Percentiles rank a stretch among this genome's conserved stretches.
These are phyloP conservation scores for Linyphia triangularis DNA, from an alignment of 2,888 invertebrate genomes.

Conservation along the genomic window DNA sequence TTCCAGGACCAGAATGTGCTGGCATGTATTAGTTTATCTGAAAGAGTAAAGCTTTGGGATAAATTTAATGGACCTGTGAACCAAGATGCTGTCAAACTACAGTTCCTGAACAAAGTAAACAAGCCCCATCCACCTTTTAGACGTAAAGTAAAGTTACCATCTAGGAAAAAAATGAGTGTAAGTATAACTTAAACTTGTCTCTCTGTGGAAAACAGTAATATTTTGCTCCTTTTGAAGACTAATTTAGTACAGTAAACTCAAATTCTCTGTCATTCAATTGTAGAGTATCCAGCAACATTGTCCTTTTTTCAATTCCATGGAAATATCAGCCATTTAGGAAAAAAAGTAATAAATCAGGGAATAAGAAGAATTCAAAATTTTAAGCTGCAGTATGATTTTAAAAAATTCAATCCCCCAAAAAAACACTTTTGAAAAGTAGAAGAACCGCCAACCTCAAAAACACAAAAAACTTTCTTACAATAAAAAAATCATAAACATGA, in stretches of 20 bases:
- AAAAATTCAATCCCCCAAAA: too few relatives aligned
- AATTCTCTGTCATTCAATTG: too few relatives aligned
- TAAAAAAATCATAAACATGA: too few relatives aligned
- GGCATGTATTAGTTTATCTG: constrained; percentile 89
- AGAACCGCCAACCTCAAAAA: too few relatives aligned
- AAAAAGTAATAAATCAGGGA: too few relatives aligned
- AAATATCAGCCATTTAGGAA: neutral
- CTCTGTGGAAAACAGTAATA: neutral
- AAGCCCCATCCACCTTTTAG: constrained; percentile 88
- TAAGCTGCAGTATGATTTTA: too few relatives aligned
- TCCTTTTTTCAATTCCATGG: neutral
- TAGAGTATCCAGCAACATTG: neutral
- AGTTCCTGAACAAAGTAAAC: constrained; percentile 90
- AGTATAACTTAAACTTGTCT: neutral
- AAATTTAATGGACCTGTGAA: constrained; percentile 86
- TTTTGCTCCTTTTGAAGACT: too few relatives aligned
- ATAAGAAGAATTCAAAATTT: too few relatives aligned
- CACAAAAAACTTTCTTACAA: too few relatives aligned
- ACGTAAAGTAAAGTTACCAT: constrained; percentile 78
- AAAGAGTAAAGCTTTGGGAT: constrained; percentile 93
- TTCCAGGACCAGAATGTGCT: constrained; percentile 89
- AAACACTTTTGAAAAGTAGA: too few relatives aligned
- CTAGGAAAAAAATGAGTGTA: neutral
- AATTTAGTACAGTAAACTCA: too few relatives aligned
- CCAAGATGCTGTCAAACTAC: constrained; percentile 91